Evolutionary conservation across 2,888 invertebrate genomes (phyloP).

Genomic region (Peribatodes rhomboidaria): DNA sequence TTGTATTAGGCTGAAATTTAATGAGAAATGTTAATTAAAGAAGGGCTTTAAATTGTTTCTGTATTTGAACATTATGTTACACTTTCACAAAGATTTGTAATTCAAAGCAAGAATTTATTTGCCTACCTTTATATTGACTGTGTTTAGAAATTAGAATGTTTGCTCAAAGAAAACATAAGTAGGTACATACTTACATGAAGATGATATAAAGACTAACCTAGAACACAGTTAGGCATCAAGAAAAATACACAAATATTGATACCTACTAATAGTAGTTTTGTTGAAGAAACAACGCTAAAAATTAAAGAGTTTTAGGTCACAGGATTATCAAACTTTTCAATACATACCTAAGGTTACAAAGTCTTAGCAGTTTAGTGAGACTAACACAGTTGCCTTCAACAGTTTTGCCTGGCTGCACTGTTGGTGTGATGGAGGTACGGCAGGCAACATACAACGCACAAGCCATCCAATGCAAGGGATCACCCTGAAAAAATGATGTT

Average conservation of each 20-base stretch:
- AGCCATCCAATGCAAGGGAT: constrained; percentile 96
- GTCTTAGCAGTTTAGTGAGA: constrained; percentile 94
- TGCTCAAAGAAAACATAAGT: too few species aligned
- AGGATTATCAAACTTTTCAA: neutral
- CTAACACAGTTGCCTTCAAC: constrained; percentile 97
- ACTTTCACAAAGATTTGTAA: neutral
- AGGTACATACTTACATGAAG: too few species aligned
- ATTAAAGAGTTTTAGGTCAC: too few species aligned
- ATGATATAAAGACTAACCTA: too few species aligned
- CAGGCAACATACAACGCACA: constrained; percentile 97
- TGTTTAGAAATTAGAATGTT: too few species aligned
- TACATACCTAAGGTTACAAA: constrained; percentile 94
- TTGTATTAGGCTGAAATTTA: constrained; percentile 91
- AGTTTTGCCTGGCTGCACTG: constrained; percentile 90
- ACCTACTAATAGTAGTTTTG: too few species aligned
- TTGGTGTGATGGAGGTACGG: constrained; percentile 92
- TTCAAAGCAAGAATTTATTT: too few species aligned
- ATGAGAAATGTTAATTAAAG: neutral
- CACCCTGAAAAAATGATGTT: constrained; percentile 89
- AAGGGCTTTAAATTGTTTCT: neutral
- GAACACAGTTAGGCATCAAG: too few species aligned
- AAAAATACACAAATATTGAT: neutral
- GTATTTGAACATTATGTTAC: neutral
- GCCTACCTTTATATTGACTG: too few species aligned
- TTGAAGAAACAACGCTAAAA: too few species aligned